Conservation (phyloP, 1,140 invertebrate species). For the Drosophila lacertosa region DNA sequence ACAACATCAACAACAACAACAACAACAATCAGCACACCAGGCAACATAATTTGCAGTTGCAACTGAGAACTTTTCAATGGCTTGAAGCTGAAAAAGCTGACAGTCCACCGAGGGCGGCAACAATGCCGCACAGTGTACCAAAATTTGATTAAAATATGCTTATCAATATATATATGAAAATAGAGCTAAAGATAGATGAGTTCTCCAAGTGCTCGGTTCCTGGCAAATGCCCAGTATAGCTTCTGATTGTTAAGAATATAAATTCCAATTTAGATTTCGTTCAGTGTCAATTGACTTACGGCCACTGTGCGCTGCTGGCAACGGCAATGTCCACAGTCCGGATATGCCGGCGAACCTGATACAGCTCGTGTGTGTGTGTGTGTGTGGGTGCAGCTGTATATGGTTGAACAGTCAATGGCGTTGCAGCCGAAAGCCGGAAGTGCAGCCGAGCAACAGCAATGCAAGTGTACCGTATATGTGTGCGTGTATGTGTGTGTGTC, state of each 20-base stretch:
- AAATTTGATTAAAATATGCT: background rate
- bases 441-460: slow-evolving; percentile 72
- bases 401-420: slow-evolving; percentile 75
- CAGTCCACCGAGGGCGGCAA: slow-evolving; percentile 35
- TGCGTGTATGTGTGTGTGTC: slow-evolving; percentile 1
- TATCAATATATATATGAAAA: no score
- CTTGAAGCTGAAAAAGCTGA: slow-evolving; percentile 54
- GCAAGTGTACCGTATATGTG: slow-evolving; percentile 23
- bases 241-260: no score
- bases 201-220: no score
- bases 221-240: no score
- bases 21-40: slow-evolving; percentile 62
- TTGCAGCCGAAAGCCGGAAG: slow-evolving; percentile 67
- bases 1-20: slow-evolving; percentile 28
- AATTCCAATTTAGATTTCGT: background rate
- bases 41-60: slow-evolving; percentile 78
- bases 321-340: slow-evolving; percentile 53
- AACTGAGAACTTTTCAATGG: slow-evolving; percentile 75
- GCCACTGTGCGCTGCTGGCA: slow-evolving; percentile 39
- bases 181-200: no score
- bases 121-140: slow-evolving; percentile 24
- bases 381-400: slow-evolving; percentile 51
- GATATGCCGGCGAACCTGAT: slow-evolving; percentile 67
- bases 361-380: slow-evolving; percentile 28
- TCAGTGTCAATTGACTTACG: background rate